These are phyloP conservation scores for Oeneis ivallda DNA, from an alignment of 2,888 invertebrate species.

Conservation along the genomic window DNA sequence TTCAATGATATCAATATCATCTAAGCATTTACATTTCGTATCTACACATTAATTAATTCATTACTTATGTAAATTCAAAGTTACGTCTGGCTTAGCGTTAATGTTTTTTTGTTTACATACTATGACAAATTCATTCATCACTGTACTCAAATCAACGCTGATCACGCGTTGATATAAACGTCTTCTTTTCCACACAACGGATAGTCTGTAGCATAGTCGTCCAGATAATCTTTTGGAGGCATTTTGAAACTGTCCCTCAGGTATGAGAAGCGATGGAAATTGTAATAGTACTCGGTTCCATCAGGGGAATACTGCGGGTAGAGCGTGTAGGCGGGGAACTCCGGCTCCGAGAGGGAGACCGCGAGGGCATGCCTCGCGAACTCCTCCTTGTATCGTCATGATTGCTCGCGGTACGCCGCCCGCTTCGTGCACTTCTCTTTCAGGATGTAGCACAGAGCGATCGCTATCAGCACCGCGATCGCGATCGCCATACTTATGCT, in stretches of 20 bases:
- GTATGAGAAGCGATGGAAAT: slow-evolving; percentile 74
- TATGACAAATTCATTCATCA: slow-evolving; percentile 9
- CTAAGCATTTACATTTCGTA: slow-evolving; percentile 19
- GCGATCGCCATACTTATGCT: slow-evolving; percentile 93
- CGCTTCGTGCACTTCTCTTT: slow-evolving; percentile 90
- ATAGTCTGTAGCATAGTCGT: slow-evolving; percentile 60
- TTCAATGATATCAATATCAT: slow-evolving; percentile 11
- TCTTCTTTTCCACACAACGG: slow-evolving; percentile 63
- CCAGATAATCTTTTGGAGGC: slow-evolving; percentile 71
- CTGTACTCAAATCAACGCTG: slow-evolving; percentile 14
- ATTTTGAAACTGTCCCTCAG: slow-evolving; percentile 68
- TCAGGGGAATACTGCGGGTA: slow-evolving; percentile 76
- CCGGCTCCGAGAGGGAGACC: slow-evolving; percentile 66
- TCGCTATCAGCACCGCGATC: slow-evolving; percentile 89
- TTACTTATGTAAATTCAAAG: slow-evolving; percentile 22
- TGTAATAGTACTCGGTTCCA: slow-evolving; percentile 75
- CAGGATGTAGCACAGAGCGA: slow-evolving; percentile 91
- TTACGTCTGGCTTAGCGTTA: slow-evolving; percentile 30
- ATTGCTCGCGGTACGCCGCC: slow-evolving; percentile 86
- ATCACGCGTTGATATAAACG: slow-evolving; percentile 73
- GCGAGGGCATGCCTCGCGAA: slow-evolving; percentile 73
- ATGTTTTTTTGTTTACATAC: slow-evolving; percentile 11
- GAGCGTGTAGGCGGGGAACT: slow-evolving; percentile 68
- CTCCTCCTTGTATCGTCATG: slow-evolving; percentile 83
- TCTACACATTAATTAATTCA: slow-evolving; percentile 31